Evolutionary conservation across 2,797 vertebrate species (phyloP).

Genomic region (Hipposideros larvatus): DNA sequence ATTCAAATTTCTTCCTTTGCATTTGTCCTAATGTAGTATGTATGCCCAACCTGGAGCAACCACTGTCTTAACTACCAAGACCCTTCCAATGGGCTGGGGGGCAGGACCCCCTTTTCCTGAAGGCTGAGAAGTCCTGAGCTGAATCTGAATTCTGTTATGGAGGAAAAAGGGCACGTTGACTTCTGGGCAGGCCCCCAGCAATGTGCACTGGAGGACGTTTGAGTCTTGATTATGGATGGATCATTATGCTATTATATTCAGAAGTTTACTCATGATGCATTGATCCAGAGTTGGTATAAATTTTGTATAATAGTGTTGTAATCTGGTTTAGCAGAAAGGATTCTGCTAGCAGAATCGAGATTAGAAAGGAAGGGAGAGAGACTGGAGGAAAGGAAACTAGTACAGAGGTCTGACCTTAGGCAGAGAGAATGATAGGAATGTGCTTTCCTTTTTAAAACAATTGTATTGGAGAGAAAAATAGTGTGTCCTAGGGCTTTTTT

Average conservation of each 20-base stretch:
- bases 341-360: not conserved
- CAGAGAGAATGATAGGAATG: not conserved
- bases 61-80: not conserved
- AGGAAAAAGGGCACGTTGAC: not conserved
- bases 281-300: not conserved
- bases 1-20: not conserved
- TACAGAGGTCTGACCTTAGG: not conserved
- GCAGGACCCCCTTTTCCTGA: not conserved
- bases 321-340: conserved; percentile 15
- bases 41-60: not conserved
- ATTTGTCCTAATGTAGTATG: not conserved
- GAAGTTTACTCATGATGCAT: not conserved
- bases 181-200: not conserved
- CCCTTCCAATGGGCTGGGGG: not conserved
- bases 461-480: not conserved
- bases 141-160: not conserved
- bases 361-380: not conserved
- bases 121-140: not conserved
- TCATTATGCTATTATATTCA: not conserved
- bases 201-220: not conserved
- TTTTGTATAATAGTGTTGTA: not conserved
- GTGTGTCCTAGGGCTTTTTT: not conserved
- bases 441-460: not conserved
- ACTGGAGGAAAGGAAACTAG: not conserved
- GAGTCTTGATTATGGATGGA: not conserved